Evolutionary conservation across 1,140 invertebrate species (phyloP).

Genomic region (Andrena cerasifolii): DNA sequence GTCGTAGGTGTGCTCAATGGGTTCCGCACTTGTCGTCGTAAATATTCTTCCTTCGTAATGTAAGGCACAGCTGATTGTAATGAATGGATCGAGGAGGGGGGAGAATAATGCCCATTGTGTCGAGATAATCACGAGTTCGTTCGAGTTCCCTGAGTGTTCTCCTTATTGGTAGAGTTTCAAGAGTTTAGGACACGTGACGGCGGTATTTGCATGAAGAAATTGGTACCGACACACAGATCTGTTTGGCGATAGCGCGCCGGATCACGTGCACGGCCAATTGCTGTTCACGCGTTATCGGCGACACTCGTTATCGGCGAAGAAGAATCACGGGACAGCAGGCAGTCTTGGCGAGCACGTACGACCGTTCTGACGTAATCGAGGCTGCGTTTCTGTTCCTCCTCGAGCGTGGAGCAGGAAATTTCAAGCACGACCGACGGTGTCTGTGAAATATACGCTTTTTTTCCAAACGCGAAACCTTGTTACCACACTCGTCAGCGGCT

Average conservation of each 20-base stretch:
- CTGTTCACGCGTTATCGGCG: slow-evolving; percentile 1
- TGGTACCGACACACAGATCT: background rate
- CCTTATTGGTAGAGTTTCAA: no score
- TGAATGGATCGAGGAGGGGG: no score
- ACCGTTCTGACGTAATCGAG: background rate
- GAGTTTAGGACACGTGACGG: background rate
- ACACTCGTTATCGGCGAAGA: background rate
- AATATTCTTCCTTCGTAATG: no score
- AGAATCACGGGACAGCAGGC: background rate
- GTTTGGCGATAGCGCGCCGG: background rate
- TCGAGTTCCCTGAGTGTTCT: no score
- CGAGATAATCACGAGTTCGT: no score
- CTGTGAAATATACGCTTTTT: background rate
- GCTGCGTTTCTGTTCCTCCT: no score
- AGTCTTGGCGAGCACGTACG: background rate
- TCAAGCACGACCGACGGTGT: background rate
- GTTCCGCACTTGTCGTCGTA: background rate
- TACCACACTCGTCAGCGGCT: slow-evolving; percentile 4
- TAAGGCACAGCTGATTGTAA: no score
- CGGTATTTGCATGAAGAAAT: background rate
- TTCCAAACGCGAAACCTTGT: background rate
- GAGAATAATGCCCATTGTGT: no score
- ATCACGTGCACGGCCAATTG: background rate
- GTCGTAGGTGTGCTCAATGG: no score
- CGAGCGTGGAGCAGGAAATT: background rate